Base-by-base conservation (phyloP, 2,888 invertebrate genomes). In the Heliconius aoede region DNA sequence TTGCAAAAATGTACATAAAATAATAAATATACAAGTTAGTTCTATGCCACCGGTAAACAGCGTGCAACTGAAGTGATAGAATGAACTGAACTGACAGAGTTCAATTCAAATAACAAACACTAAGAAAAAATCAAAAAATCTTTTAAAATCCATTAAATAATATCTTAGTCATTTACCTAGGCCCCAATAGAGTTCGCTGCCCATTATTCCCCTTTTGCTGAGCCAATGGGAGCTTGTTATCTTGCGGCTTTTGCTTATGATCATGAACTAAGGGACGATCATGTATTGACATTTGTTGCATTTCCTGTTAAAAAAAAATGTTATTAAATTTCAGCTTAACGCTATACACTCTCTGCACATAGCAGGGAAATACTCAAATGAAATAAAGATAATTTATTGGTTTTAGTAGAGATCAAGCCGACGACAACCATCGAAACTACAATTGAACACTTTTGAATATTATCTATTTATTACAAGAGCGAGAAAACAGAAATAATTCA, bases 131-230 rank as follows among this genome's bases (percentile, higher is more conserved):
- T n/a, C 36, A 36, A 36, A 8, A 36, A 36, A n/a, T n/a, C 4
- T 18, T 3, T n/a, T 2, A n/a, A n/a, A 55, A 55, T 46, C 46
- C 5, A 18, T 0, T 46, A 46, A 7, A 46, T 46, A 55, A 55
- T n/a, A n/a, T 55, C 9, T 9, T 3, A 55, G 51, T 36, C 8
- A n/a, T n/a, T 55, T n/a, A 93, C 93, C 93, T 85, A 0, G 93
- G 93, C 0, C 92, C 93, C 64, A 94, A 79, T 76, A 92, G 85
- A 0, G 93, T 90, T 1, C 93, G 87, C 81, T 92, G 93, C 0
- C 86, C 88, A 82, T 87, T 88, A 26, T n/a, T n/a, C n/a, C 88
- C 88, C 84, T 91, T 91, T 81, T 82, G 84, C 82, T 86, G 88
- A 82, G 82, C 81, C 69, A 82, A 76, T 78, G 78, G 85, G 58